phyloP scores from a whole-genome alignment of 1,140 invertebrate genomes.

The Batillaria attramentaria region DNA sequence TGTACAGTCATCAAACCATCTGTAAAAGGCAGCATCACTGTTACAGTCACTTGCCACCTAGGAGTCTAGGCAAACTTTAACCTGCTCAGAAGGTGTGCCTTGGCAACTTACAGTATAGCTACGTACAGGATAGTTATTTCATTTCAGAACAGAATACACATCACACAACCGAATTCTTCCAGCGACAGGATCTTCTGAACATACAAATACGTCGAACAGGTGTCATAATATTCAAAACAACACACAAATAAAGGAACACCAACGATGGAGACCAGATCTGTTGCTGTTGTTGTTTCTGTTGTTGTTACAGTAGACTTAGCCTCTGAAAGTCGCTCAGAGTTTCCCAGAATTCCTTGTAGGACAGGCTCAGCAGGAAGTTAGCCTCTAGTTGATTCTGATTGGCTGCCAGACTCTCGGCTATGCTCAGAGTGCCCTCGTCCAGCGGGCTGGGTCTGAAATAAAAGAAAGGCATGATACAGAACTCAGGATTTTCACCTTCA shows the following conservation, averaged over 20 bases:
- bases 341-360: constrained; percentile 44
- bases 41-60: too few relatives aligned
- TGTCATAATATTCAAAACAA: neutral
- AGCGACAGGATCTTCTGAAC: neutral
- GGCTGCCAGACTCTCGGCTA: constrained; percentile 34
- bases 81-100: too few relatives aligned
- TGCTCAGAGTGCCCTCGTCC: constrained; percentile 10
- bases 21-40: too few relatives aligned
- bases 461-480: neutral
- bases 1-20: too few relatives aligned
- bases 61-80: too few relatives aligned
- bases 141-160: too few relatives aligned
- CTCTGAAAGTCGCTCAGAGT: constrained; percentile 1
- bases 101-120: too few relatives aligned
- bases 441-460: constrained; percentile 13
- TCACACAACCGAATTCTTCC: too few relatives aligned
- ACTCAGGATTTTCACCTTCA: neutral
- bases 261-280: neutral
- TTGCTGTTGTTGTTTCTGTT: neutral
- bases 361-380: constrained; percentile 38
- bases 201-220: neutral
- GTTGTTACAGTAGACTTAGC: neutral
- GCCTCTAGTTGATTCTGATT: constrained; percentile 25
- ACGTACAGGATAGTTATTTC: too few relatives aligned
- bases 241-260: neutral